phyloP scores from a whole-genome alignment of 2,113 vertebrate species.

The Seriola rivoliana region DNA sequence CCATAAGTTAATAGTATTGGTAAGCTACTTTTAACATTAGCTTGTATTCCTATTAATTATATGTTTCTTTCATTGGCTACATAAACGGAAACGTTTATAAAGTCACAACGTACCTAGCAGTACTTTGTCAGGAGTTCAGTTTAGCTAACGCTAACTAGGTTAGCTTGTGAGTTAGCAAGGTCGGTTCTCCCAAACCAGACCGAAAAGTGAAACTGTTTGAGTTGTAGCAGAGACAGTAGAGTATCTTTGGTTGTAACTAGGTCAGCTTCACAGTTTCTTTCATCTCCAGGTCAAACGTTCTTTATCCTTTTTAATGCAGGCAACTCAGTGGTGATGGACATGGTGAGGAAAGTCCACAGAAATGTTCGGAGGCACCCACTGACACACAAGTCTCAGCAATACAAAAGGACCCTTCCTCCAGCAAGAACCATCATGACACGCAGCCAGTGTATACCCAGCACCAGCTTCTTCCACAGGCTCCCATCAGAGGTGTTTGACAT shows the following conservation, averaged over 20 bases:
- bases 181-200: no score
- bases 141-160: not conserved
- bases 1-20: not conserved
- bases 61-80: not conserved
- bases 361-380: constrained; percentile 3
- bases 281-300: not conserved
- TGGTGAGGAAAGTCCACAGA: constrained; percentile 36
- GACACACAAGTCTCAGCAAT: constrained; percentile 49
- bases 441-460: constrained; percentile 24
- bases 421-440: constrained; percentile 46
- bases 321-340: not conserved
- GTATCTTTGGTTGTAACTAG: not conserved
- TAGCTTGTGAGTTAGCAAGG: not conserved
- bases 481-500: constrained; percentile 91
- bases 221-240: not conserved
- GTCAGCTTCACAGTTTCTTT: not conserved
- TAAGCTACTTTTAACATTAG: not conserved
- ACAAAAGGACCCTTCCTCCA: constrained; percentile 32
- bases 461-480: constrained; percentile 83
- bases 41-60: not conserved
- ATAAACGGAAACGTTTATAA: not conserved
- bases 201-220: not conserved
- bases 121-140: not conserved
- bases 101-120: not conserved
- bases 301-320: not conserved